phyloP scores from a whole-genome alignment of 53 echinoderm and acorn worm species.

The Zoroaster sp. region DNA sequence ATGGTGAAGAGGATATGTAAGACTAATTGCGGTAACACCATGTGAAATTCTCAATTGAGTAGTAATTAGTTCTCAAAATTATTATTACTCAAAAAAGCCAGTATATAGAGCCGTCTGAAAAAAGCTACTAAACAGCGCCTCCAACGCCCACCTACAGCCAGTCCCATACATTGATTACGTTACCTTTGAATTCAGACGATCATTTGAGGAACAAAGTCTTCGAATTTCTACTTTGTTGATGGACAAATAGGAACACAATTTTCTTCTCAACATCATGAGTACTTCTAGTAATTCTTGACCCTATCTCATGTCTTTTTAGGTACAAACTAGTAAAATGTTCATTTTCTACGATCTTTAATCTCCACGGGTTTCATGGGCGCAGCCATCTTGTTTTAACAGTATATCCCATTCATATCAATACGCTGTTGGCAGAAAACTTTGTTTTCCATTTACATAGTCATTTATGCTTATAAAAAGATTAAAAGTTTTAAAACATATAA shows the following conservation, averaged over 20 bases:
- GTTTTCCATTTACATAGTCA: background rate
- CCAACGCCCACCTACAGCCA: background rate
- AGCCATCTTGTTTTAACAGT: slow-evolving; percentile 35
- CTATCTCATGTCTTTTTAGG: too few relatives aligned
- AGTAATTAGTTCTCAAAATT: too few relatives aligned
- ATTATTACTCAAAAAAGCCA: too few relatives aligned
- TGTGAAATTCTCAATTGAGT: too few relatives aligned
- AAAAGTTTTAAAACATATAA: too few relatives aligned
- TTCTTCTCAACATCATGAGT: background rate
- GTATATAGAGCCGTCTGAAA: too few relatives aligned
- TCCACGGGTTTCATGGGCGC: slow-evolving; percentile 16
- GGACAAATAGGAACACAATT: background rate
- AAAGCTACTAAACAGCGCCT: too few relatives aligned
- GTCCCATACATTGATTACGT: background rate
- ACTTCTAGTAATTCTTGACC: background rate
- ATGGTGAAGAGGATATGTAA: too few relatives aligned
- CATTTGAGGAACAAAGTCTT: slow-evolving; percentile 7
- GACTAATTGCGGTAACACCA: too few relatives aligned
- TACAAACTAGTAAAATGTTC: too few relatives aligned
- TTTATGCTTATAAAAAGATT: background rate
- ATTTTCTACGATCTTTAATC: too few relatives aligned
- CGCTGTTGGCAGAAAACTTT: background rate
- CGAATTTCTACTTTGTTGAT: background rate
- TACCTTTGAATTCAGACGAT: slow-evolving; percentile 28
- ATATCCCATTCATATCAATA: background rate